These are phyloP conservation scores for Cinara cedri DNA, from an alignment of 2,888 invertebrate genomes.

Conservation along the genomic window DNA sequence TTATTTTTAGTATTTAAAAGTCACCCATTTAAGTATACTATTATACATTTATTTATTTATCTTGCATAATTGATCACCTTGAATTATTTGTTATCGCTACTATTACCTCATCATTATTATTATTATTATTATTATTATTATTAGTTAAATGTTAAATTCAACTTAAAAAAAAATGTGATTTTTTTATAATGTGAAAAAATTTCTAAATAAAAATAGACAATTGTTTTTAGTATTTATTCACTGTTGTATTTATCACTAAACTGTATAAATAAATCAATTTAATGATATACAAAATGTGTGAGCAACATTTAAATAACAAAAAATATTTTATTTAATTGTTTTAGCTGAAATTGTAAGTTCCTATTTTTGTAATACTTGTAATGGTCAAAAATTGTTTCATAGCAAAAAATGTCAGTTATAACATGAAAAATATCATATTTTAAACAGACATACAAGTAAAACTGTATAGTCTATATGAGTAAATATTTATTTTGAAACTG, in stretches of 20 bases:
- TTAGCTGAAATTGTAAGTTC: background rate
- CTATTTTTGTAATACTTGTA: background rate
- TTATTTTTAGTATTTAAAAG: slow-evolving; percentile 18
- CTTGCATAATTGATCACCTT: slow-evolving; percentile 19
- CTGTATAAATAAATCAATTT: background rate
- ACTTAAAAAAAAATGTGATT: background rate
- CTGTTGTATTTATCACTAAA: background rate
- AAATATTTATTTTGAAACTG: too few relatives aligned
- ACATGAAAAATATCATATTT: too few relatives aligned
- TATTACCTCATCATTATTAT: background rate
- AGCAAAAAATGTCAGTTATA: too few relatives aligned
- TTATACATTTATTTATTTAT: slow-evolving; percentile 23
- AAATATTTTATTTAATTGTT: background rate
- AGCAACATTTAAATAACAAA: background rate
- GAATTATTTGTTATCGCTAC: slow-evolving; percentile 2
- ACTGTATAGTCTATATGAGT: too few relatives aligned
- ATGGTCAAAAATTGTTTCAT: too few relatives aligned
- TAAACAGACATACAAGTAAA: too few relatives aligned
- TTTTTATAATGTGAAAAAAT: background rate
- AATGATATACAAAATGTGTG: background rate
- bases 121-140: slow-evolving; percentile 20
- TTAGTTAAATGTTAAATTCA: background rate
- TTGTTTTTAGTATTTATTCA: slow-evolving; percentile 17
- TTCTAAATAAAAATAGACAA: background rate
- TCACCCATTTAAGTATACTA: background rate